Conservation (phyloP, 2,888 invertebrate genomes). For the Lasioglossum calceatum region DNA sequence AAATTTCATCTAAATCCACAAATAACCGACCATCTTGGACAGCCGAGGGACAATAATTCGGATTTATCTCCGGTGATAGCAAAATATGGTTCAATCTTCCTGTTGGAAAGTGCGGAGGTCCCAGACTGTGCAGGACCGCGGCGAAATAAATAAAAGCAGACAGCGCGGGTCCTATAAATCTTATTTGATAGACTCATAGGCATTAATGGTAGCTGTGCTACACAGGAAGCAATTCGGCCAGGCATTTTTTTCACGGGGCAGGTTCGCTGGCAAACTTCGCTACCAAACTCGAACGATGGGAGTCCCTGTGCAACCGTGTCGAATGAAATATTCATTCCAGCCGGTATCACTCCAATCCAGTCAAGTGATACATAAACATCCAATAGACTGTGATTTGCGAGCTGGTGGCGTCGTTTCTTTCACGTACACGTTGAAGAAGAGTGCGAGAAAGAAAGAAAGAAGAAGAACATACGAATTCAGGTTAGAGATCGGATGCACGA, state of each 20-base stretch:
- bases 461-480: not conserved
- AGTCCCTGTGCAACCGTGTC: not conserved
- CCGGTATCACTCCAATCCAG: constrained; percentile 4
- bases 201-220: not conserved
- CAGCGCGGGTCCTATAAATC: not conserved
- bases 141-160: not conserved
- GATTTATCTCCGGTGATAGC: not conserved
- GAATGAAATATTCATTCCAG: constrained; percentile 13
- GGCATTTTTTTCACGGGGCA: not conserved
- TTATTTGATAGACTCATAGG: constrained; percentile 2
- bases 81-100: not conserved
- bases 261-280: not conserved
- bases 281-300: not conserved
- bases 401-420: not conserved
- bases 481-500: not conserved
- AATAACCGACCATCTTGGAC: too few relatives aligned
- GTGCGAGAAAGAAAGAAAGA: not conserved
- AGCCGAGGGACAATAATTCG: not conserved
- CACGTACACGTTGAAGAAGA: not conserved
- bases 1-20: too few relatives aligned
- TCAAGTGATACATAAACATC: not conserved
- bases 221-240: not conserved
- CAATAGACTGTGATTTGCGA: constrained; percentile 7
- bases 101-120: not conserved
- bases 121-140: not conserved